phyloP scores from a whole-genome alignment of 1,140 invertebrate genomes.

The Pygmarrhopalites habei region DNA sequence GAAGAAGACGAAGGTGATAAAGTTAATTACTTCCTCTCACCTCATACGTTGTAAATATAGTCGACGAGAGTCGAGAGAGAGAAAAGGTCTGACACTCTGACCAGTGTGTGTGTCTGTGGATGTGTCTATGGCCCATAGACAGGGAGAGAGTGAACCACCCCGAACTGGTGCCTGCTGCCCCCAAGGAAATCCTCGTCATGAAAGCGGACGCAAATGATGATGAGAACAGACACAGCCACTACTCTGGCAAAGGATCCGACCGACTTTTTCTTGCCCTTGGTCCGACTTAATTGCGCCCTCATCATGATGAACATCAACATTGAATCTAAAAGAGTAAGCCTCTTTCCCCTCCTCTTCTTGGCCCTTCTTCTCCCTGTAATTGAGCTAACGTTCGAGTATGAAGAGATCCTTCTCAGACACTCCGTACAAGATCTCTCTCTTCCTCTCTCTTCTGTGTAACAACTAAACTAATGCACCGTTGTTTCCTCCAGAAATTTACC shows the following conservation, averaged over 20 bases:
- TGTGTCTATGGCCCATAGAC: not conserved
- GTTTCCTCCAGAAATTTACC: slow-evolving; percentile 2
- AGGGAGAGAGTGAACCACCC: slow-evolving; percentile 19
- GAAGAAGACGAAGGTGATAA: slow-evolving; percentile 28
- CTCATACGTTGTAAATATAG: slow-evolving; percentile 26
- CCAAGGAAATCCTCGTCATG: slow-evolving; percentile 23
- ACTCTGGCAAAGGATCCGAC: slow-evolving; percentile 28
- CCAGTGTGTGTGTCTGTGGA: slow-evolving; percentile 1
- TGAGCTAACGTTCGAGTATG: slow-evolving; percentile 13
- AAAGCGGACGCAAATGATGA: slow-evolving; percentile 39
- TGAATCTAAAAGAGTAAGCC: slow-evolving; percentile 15
- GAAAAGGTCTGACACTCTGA: not conserved
- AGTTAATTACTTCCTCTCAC: slow-evolving; percentile 38
- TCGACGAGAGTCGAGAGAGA: slow-evolving; percentile 3
- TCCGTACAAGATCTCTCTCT: not conserved
- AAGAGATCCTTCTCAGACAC: too few species aligned
- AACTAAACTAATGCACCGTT: not conserved
- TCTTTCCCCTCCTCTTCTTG: not conserved
- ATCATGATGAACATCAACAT: slow-evolving; percentile 30
- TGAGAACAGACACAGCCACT: slow-evolving; percentile 34
- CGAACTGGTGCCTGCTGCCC: slow-evolving; percentile 19
- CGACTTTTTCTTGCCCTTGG: slow-evolving; percentile 23
- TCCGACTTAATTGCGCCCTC: slow-evolving; percentile 30
- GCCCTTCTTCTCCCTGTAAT: slow-evolving; percentile 5
- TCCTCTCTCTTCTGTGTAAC: not conserved